These are phyloP conservation scores for Sapajus apella DNA, from an alignment of 2,113 vertebrate genomes.

Conservation along the genomic window DNA sequence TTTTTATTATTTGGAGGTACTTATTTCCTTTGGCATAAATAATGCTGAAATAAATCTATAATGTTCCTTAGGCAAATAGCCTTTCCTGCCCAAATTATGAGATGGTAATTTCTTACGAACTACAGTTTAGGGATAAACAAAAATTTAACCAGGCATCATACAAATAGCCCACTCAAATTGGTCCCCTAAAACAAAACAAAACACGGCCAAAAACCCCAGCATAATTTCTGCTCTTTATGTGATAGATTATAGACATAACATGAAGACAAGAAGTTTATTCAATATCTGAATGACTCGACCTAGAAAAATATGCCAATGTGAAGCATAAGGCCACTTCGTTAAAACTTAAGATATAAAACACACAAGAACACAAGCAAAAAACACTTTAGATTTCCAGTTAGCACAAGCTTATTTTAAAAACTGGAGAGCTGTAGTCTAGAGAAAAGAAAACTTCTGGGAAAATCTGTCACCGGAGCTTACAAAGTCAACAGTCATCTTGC, in stretches of 20 bases:
- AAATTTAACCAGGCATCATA: neutral
- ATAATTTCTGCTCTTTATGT: neutral
- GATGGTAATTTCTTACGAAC: neutral
- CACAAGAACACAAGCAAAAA: neutral
- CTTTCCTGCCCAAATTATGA: neutral
- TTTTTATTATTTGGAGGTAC: neutral
- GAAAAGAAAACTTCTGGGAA: neutral
- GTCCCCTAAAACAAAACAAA: neutral
- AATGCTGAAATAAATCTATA: neutral
- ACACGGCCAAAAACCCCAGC: neutral
- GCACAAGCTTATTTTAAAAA: neutral
- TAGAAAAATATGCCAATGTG: neutral
- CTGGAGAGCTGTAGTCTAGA: neutral
- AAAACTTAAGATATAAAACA: neutral
- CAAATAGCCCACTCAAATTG: neutral
- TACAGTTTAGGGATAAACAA: neutral
- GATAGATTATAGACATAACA: neutral
- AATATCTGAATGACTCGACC: neutral
- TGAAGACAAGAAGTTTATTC: neutral
- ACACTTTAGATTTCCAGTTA: neutral
- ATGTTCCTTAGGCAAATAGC: neutral
- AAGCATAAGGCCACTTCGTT: neutral
- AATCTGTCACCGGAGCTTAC: neutral
- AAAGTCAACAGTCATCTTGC: neutral
- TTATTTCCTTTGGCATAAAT: slow-evolving; percentile 30